Evolutionary conservation across 92 coral and sea anemone species (phyloP).

Genomic region (Porites rus): DNA sequence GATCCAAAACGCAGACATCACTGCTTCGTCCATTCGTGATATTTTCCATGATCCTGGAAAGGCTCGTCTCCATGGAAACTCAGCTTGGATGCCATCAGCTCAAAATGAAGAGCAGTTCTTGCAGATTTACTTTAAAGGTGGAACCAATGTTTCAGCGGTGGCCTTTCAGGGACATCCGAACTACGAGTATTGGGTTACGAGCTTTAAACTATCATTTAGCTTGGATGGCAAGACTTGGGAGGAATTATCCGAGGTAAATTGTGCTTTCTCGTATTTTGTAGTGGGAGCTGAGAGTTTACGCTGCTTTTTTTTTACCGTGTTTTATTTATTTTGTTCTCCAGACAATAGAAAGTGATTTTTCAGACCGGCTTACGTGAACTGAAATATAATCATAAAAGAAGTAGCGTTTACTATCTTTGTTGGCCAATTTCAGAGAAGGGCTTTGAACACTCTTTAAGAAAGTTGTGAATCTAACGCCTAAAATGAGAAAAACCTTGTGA

Average conservation of each 20-base stretch:
- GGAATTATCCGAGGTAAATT: constrained; percentile 65
- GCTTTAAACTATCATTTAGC: constrained; percentile 71
- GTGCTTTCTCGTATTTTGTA: neutral
- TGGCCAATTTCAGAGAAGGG: too few species aligned
- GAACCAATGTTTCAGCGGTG: constrained; percentile 76
- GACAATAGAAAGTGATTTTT: too few species aligned
- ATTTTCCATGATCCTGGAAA: constrained; percentile 76
- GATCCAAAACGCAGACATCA: constrained; percentile 74
- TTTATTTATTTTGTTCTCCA: too few species aligned
- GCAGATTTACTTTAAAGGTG: constrained; percentile 74
- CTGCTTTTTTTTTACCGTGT: too few species aligned
- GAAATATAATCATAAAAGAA: too few species aligned
- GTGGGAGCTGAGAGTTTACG: too few species aligned
- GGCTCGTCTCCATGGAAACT: constrained; percentile 88
- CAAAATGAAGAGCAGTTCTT: constrained; percentile 73
- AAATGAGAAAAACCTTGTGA: too few species aligned
- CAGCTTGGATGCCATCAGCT: constrained; percentile 86
- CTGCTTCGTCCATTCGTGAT: constrained; percentile 79
- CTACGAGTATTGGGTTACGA: constrained; percentile 76
- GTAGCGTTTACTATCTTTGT: too few species aligned
- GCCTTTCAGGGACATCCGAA: constrained; percentile 87
- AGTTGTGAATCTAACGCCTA: too few species aligned
- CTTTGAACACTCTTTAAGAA: too few species aligned
- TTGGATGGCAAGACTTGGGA: constrained; percentile 74
- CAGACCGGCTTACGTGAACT: too few species aligned